Conservation (phyloP, 2,113 vertebrate genomes). For the Eulacestoma nigropectus region DNA sequence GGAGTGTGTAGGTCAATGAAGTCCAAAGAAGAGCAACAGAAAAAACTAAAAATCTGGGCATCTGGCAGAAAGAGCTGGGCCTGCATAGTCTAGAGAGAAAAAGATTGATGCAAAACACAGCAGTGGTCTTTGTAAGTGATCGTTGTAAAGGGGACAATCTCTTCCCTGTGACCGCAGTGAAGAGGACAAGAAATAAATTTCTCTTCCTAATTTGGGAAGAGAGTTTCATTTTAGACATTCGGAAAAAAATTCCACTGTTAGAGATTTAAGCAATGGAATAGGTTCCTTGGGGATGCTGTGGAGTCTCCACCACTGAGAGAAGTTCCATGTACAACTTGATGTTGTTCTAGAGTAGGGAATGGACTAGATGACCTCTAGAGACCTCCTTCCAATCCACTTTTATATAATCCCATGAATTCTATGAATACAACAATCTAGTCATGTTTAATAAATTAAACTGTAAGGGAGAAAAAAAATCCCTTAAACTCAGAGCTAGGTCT, state of each 20-base stretch:
- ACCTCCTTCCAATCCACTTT: neutral
- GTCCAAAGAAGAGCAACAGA: neutral
- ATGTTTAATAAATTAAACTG: neutral
- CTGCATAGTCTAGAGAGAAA: neutral
- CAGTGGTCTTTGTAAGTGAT: neutral
- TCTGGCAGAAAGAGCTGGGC: neutral
- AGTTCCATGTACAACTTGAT: neutral
- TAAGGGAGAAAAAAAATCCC: neutral
- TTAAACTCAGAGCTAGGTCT: neutral
- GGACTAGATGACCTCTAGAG: neutral
- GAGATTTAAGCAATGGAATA: neutral
- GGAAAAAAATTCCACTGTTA: neutral
- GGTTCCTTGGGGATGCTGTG: neutral
- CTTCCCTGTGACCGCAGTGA: neutral
- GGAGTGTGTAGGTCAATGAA: neutral
- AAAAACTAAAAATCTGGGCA: neutral
- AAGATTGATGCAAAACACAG: neutral
- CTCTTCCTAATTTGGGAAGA: neutral
- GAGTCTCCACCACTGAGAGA: neutral
- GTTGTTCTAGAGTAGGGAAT: neutral
- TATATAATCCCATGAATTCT: neutral
- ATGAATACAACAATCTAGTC: neutral
- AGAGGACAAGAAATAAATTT: neutral
- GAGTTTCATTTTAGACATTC: neutral
- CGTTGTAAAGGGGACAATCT: neutral